Evolutionary conservation across 2,888 invertebrate species (phyloP).

Genomic region (Pteria penguin): DNA sequence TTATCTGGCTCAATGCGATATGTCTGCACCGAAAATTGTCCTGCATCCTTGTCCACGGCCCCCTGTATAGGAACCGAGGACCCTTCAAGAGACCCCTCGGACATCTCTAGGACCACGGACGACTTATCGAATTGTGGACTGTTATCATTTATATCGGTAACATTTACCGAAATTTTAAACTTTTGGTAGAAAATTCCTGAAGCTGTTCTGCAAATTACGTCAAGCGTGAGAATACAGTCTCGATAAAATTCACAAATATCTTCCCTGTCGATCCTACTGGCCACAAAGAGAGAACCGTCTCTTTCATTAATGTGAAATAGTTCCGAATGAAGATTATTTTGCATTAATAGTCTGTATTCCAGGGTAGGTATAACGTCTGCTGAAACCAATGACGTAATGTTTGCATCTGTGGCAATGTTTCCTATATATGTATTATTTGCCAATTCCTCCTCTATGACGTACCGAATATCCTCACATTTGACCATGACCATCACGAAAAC

Average conservation of each 20-base stretch:
- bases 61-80: slow-evolving; percentile 53
- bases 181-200: slow-evolving; percentile 63
- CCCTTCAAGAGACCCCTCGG: slow-evolving; percentile 55
- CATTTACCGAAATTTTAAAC: slow-evolving; percentile 61
- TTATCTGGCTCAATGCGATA: slow-evolving; percentile 29
- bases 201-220: slow-evolving; percentile 55
- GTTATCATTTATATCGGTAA: slow-evolving; percentile 70
- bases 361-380: slow-evolving; percentile 15
- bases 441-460: slow-evolving; percentile 25
- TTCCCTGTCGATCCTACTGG: slow-evolving; percentile 55
- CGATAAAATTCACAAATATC: slow-evolving; percentile 51
- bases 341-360: slow-evolving; percentile 33
- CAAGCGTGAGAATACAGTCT: slow-evolving; percentile 51
- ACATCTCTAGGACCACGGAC: slow-evolving; percentile 43
- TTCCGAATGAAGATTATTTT: slow-evolving; percentile 21
- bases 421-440: slow-evolving; percentile 23
- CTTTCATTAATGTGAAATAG: slow-evolving; percentile 47
- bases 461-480: not conserved
- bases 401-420: slow-evolving; percentile 35
- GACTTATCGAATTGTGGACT: slow-evolving; percentile 58
- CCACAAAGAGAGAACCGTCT: slow-evolving; percentile 53
- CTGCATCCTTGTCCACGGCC: slow-evolving; percentile 56
- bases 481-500: no score
- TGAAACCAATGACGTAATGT: slow-evolving; percentile 3
- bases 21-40: slow-evolving; percentile 29